Evolutionary conservation across 1,140 invertebrate species (phyloP), one percentile per base, ranked within the genome.

Genomic region (Orussus abietinus): DNA sequence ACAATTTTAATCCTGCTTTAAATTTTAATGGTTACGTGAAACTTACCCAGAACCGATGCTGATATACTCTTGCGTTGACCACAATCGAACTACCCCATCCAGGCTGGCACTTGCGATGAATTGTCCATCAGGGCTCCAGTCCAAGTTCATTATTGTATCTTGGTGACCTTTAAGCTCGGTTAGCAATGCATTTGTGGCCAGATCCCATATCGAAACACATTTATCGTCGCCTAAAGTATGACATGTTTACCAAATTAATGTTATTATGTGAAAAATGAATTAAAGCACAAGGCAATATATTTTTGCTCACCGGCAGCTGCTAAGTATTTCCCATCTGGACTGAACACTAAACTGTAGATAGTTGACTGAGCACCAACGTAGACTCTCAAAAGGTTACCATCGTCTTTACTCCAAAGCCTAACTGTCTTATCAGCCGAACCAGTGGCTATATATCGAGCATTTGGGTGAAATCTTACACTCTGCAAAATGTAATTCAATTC

Each of bases 381-480:
- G 10, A 82, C 67, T 48, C 82, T 67, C 3, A 81, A 69, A 41
- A 81, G 59, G 55, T 74, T 77, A 1, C 76, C 80, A 54, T 83
- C 80, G 38, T 78, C 70, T 35, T 83, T 73, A 33, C 74, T 76
- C 88, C 88, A 92, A 42, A 92, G 64, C 18, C 86, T 76, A 37
- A 91, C 79, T 15, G 82, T 83, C 54, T 83, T 82, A 69, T 91
- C 88, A 7, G 80, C 74, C 12, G 87, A 87, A 10, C 85, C 87
- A 1, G 85, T 88, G 22, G 86, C 88, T 44, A 91, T 55, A 58
- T 91, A 90, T 50, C 80, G 78, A 42, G 83, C 80, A 66, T 89
- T 91, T 1, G 89, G 87, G 68, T 92, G 88, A 71, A 92, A 91
- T 53, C 81, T 81, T 14, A 90, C 77, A 55, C 84, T 80, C 83